Evolutionary conservation across 2,888 invertebrate genomes (phyloP).

Genomic region (Xestia ashworthii): DNA sequence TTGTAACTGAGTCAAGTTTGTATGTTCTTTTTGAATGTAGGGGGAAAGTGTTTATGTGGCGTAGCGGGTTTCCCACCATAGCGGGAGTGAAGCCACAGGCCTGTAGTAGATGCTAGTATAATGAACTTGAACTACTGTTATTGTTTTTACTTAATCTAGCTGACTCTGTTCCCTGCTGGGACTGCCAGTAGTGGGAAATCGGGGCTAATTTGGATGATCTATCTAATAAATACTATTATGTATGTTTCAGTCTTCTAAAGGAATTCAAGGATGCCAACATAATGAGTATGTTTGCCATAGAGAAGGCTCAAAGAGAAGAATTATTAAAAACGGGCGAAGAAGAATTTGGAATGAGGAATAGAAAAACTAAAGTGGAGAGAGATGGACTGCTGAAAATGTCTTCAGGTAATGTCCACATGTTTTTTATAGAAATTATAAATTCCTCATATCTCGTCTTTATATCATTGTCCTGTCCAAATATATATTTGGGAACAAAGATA

Average conservation of each 20-base stretch:
- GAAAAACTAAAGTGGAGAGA: slow-evolving; percentile 92
- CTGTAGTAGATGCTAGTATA: neutral
- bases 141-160: neutral
- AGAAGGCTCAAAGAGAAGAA: slow-evolving; percentile 94
- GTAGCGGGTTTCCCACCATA: neutral
- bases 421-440: too few relatives aligned
- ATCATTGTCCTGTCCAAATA: too few relatives aligned
- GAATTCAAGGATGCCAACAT: slow-evolving; percentile 96
- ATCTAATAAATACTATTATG: neutral
- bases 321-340: slow-evolving; percentile 89
- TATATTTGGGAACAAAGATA: too few relatives aligned
- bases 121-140: neutral
- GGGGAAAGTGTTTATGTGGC: neutral
- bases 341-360: slow-evolving; percentile 89
- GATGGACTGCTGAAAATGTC: slow-evolving; percentile 93
- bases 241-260: slow-evolving; percentile 91
- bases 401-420: slow-evolving; percentile 79
- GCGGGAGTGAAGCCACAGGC: neutral
- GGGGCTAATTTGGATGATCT: neutral
- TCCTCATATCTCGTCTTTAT: too few relatives aligned
- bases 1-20: neutral
- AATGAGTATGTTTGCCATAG: slow-evolving; percentile 94
- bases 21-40: neutral
- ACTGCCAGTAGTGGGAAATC: neutral
- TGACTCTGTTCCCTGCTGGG: neutral